Base-by-base conservation (phyloP, 1,140 invertebrate species). In the Apolygus lucorum region DNA sequence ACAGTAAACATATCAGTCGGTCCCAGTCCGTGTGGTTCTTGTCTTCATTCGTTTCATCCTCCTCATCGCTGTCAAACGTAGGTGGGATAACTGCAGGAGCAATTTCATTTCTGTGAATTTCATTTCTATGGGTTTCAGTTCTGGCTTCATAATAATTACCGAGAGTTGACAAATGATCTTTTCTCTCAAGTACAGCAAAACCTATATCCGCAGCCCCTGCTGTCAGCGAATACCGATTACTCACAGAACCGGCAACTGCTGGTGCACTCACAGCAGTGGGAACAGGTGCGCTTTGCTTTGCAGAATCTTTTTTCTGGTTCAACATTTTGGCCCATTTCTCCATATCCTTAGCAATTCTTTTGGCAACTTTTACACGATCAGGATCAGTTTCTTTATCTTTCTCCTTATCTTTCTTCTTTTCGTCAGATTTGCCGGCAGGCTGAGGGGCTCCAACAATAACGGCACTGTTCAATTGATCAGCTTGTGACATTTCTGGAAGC, bases 331-430 rank as follows among this genome's bases (percentile, higher is more conserved):
- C 96, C 97, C 97, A 99, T 76, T 89, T 88, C 75, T 93, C 91
- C 93, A 95, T 95, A 76, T 95, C 85, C 83, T 98, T 98, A 0
- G 95, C 95, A 75, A 99, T 98, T 80, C 97, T 96, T 77, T 98
- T 97, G 0, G 96, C 96, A 17, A 96, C 93, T 82, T 97, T 98
- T 0, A 95, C 92, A 28, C 72, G 72, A 68, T 70, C 70, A 22
- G 68, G 67, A n/a, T 81, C 72, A 82, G 84, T 27, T 68, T 75
- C 1, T 34, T 69, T 77, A 34, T 77, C 73, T 63, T 72, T 74
- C n/a, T 49, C 64, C 67, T 71, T 72, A n/a, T n/a, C n/a, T n/a
- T n/a, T n/a, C n/a, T n/a, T n/a, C n/a, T n/a, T n/a, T 62, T 74
- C 70, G 13, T 62, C 70, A 71, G 78, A 78, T 72, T 82, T 79